Base-by-base conservation (phyloP, 2,797 vertebrate species). In the Tapirus indicus region DNA sequence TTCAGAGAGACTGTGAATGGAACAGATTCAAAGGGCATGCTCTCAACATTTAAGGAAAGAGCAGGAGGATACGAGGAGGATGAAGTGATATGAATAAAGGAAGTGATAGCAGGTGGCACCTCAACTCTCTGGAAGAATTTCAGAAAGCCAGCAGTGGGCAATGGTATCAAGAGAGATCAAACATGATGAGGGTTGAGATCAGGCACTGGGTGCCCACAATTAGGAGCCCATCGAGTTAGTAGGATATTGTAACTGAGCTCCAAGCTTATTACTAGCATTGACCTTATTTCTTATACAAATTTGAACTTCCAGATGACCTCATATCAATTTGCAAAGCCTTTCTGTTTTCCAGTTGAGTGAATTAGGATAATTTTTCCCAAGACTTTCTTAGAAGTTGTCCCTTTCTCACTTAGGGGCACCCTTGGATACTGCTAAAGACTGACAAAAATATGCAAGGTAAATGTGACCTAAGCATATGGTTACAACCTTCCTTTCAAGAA, bases 191-290 rank as follows among this genome's bases (percentile, higher is more conserved):
- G 7, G 38, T 12, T 2, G 13, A 44, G 29, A 41, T 38, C 32
- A 41, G 29, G 3, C 8, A 2, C 41, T 66, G 11, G 16, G 9
- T 14, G 16, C 16, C n/a, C 29, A 47, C 11, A 32, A 11, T 9
- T 0, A 69, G 4, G 3, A 52, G 6, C 7, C 5, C 7, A 49
- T 7, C 16, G 3, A 12, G 8, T 44, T 16, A 54, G 29, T 1
- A 60, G 2, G 4, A 18, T 35, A n/a, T 2, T 12, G 0, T 38
- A 71, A 54, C 54, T 38, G 44, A 95, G 75, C 21, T 66, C 60
- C 11, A 38, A 41, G 44, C 5, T 60, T 78, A 35, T 6, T 52
- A 72, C 17, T 23, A 75, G 29, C 23, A 7, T 54, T 75, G 29
- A 89, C 8, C 2, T 38, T 44, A 89, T 79, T 91, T 85, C 23